Evolutionary conservation across 2,113 vertebrate species (phyloP).

Genomic region (Lucifuga dentata): DNA sequence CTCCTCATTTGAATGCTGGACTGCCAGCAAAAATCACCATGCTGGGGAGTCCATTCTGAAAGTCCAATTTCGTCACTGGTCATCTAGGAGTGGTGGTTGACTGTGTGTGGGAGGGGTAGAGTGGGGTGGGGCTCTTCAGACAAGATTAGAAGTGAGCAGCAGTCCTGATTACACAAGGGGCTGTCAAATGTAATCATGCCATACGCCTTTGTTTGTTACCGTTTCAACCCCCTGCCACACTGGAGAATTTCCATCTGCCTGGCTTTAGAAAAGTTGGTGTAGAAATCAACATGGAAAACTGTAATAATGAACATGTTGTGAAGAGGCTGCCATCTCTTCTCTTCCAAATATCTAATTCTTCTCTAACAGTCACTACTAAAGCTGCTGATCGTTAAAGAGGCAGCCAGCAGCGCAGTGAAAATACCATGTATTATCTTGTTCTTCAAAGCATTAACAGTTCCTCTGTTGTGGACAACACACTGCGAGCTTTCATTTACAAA

Average conservation of each 20-base stretch:
- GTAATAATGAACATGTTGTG: constrained; percentile 39
- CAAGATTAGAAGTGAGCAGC: constrained; percentile 69
- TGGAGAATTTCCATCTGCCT: constrained; percentile 53
- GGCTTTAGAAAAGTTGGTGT: constrained; percentile 40
- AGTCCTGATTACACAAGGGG: constrained; percentile 77
- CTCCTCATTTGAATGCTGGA: constrained; percentile 41
- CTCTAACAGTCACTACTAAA: constrained; percentile 25
- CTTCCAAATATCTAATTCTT: constrained; percentile 16
- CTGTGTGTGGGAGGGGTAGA: background rate
- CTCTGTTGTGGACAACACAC: constrained; percentile 36
- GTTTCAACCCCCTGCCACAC: constrained; percentile 40
- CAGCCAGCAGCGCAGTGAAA: constrained; percentile 22
- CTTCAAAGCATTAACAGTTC: constrained; percentile 41
- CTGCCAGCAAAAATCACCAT: constrained; percentile 41
- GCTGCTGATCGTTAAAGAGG: constrained; percentile 19
- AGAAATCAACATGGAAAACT: constrained; percentile 32
- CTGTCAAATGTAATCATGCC: constrained; percentile 63
- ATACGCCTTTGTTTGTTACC: constrained; percentile 54
- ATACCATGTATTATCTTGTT: constrained; percentile 26
- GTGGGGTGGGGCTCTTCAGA: constrained; percentile 54
- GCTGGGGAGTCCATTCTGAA: constrained; percentile 44
- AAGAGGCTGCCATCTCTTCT: constrained; percentile 19
- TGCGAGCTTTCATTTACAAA: constrained; percentile 39
- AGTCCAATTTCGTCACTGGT: constrained; percentile 33
- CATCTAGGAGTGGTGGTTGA: constrained; percentile 14